Evolutionary conservation across 2,797 vertebrate species (phyloP), one percentile per base, ranked within the genome.

Genomic region (Silurus aristotelis): DNA sequence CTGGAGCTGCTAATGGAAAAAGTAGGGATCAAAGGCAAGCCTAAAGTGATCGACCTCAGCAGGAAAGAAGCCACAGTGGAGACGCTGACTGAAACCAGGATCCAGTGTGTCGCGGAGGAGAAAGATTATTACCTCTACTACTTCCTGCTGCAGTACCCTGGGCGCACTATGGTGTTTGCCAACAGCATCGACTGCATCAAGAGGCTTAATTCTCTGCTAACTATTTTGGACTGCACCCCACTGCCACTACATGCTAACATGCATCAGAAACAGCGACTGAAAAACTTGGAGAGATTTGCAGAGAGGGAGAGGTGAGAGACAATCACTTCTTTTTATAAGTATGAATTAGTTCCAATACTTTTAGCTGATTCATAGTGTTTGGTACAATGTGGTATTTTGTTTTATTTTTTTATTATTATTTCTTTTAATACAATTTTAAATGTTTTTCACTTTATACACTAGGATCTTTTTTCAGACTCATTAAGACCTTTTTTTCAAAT

Each of bases 121-220:
- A 99, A 99, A 89, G 98, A 99, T 91, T 96, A 96, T 71, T 98
- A 95, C 83, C 96, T 99, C 12, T 99, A 99, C 89, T 99, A 99
- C 90, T 99, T 99, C 90, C 90, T 99, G 88, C 95, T 97, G 66
- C 97, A 97, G 93, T 95, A 98, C 87, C 96, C 97, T 0, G 98
- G 97, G 20, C 97, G 98, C 89, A 98, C 96, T 88, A 96, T 99
- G 94, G 98, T 99, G 90, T 99, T 99, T 82, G 97, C 98, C 87
- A 99, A 99, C 93, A 99, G 98, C 84, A 99, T 99, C 87, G 97
- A 98, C 89, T 99, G 97, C 87, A 97, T 99, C 92, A 99, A 98
- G 91, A 96, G 98, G 76, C 96, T 99, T 48, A 96, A 91, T 67
- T 95, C 96, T 22, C 95, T 99, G 84, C 95, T 99, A 88, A 95